phyloP scores from a whole-genome alignment of 2,113 vertebrate genomes.

The Clarias magur region DNA sequence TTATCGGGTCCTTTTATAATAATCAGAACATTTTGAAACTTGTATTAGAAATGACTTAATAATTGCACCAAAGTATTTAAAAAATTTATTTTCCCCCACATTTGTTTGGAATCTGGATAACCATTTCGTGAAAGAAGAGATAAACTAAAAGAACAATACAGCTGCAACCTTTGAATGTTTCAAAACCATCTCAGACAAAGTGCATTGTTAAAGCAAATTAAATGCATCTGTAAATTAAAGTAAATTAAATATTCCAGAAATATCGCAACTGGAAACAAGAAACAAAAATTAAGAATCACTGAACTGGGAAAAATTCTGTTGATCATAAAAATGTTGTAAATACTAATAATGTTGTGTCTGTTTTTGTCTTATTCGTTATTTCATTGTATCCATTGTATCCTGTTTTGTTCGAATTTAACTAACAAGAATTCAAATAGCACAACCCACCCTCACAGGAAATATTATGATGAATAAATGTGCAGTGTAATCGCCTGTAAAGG shows the following conservation, averaged over 20 bases:
- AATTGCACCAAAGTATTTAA: neutral
- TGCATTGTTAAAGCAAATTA: neutral
- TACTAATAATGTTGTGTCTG: too few relatives aligned
- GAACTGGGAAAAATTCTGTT: neutral
- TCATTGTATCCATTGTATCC: neutral
- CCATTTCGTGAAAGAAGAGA: neutral
- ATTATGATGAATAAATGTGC: neutral
- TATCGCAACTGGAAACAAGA: neutral
- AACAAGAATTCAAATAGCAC: neutral
- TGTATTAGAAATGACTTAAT: neutral
- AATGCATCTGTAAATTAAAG: neutral
- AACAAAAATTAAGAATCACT: neutral
- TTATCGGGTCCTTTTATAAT: neutral
- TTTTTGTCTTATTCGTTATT: neutral
- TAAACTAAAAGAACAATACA: slow-evolving; percentile 2
- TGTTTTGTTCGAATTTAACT: slow-evolving; percentile 1
- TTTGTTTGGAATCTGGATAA: neutral
- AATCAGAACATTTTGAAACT: neutral
- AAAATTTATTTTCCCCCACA: neutral
- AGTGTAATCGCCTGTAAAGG: slow-evolving; percentile 18
- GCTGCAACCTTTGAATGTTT: neutral
- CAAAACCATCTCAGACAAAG: neutral
- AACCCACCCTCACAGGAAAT: neutral
- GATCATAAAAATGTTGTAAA: neutral
- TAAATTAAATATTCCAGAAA: neutral